These are phyloP conservation scores for Bufo bufo DNA, from an alignment of 2,113 vertebrate species.

Conservation along the genomic window DNA sequence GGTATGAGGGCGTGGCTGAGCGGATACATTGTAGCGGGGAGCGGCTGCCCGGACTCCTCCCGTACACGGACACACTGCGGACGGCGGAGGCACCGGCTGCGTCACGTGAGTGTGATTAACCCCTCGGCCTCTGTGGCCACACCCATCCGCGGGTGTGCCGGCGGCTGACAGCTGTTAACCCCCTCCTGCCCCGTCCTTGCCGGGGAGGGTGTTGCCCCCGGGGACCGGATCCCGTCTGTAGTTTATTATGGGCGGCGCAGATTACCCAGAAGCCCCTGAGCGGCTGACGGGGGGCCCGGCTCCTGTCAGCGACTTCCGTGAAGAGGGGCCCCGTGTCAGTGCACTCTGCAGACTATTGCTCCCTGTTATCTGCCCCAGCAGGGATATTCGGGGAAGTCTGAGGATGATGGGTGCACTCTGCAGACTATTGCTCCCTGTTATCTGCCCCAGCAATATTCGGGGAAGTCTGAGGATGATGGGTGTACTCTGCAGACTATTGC, in stretches of 20 bases:
- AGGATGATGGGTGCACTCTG: too few relatives aligned
- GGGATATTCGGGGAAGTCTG: too few relatives aligned
- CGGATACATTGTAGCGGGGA: neutral
- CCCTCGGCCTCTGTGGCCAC: neutral
- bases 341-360: neutral
- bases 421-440: neutral
- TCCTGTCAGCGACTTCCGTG: neutral
- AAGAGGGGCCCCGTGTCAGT: too few relatives aligned
- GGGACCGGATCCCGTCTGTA: neutral
- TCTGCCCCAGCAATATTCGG: too few relatives aligned
- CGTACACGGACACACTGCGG: neutral
- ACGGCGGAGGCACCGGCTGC: too few relatives aligned
- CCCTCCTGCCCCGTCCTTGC: neutral
- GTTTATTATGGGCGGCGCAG: constrained; percentile 7
- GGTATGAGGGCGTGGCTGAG: neutral
- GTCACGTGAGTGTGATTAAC: neutral
- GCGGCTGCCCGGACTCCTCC: neutral
- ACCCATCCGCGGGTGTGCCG: neutral
- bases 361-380: neutral
- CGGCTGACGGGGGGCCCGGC: neutral
- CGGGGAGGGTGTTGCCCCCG: neutral
- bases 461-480: too few relatives aligned
- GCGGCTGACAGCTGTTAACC: neutral
- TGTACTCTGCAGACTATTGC: too few relatives aligned
- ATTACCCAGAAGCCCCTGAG: neutral